Conservation (phyloP, 1,140 invertebrate genomes). For the Grapholita molesta region DNA sequence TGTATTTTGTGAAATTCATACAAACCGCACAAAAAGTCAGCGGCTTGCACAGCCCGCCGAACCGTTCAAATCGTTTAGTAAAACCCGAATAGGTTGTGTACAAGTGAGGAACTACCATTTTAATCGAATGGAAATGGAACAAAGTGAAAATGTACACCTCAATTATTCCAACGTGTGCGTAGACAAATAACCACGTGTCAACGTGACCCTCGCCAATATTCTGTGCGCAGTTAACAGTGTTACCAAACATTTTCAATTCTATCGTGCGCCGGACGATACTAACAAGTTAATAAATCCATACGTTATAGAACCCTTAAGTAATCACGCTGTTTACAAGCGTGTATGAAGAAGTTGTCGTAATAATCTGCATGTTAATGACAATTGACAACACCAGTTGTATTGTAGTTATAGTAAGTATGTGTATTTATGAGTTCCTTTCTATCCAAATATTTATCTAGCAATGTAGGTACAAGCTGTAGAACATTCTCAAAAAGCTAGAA, state of each 20-base stretch:
- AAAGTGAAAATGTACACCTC: conserved; percentile 78
- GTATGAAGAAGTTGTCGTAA: no score
- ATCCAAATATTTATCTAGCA: no score
- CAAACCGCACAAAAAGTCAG: conserved; percentile 48
- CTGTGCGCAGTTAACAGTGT: background rate
- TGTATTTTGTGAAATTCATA: conserved; percentile 13
- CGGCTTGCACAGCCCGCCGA: conserved; percentile 60
- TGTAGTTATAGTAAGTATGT: no score
- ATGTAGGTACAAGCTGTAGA: no score
- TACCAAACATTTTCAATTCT: background rate
- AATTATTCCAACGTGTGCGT: conserved; percentile 70
- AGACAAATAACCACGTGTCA: conserved; percentile 67
- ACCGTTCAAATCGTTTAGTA: conserved; percentile 76
- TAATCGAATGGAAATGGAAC: conserved; percentile 77
- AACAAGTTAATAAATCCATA: conserved; percentile 12
- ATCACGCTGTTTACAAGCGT: no score
- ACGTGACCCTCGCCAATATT: conserved; percentile 40
- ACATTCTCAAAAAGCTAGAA: no score
- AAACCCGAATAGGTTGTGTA: conserved; percentile 72
- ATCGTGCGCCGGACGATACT: background rate
- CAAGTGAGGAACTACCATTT: conserved; percentile 74
- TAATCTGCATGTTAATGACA: no score
- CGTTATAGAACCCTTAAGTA: no score
- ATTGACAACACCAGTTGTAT: no score
- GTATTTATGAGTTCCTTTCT: no score